Conservation (phyloP, 2,888 invertebrate genomes). For the Rutpela maculata region DNA sequence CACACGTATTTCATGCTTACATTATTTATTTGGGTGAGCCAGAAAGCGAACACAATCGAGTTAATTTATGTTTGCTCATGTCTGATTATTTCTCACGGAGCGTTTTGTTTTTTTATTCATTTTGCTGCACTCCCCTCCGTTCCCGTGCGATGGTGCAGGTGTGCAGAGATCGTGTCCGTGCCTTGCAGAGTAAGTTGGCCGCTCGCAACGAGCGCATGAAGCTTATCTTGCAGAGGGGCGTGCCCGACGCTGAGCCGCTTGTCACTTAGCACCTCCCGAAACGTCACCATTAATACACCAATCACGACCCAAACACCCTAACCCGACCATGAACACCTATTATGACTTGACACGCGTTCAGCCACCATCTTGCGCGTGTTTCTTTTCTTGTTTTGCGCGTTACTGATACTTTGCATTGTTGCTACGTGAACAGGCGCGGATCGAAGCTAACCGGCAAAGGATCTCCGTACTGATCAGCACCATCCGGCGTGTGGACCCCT, state of each 20-base stretch:
- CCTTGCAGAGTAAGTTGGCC: conserved; percentile 90
- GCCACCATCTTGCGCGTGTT: conserved; percentile 71
- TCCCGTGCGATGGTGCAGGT: conserved; percentile 77
- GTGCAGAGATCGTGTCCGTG: conserved; percentile 89
- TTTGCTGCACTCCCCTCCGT: conserved; percentile 71
- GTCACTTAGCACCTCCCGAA: conserved; percentile 76
- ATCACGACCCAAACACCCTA: conserved; percentile 54
- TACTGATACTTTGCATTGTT: conserved; percentile 68
- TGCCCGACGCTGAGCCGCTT: conserved; percentile 87
- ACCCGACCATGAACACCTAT: conserved; percentile 49
- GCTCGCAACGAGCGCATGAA: conserved; percentile 93
- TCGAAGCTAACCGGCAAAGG: conserved; percentile 82
- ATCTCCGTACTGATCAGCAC: conserved; percentile 83
- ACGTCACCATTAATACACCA: conserved; percentile 59
- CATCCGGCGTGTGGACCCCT: conserved; percentile 86
- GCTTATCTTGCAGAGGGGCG: conserved; percentile 89
- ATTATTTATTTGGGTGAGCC: conserved; percentile 64
- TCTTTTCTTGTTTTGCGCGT: conserved; percentile 56
- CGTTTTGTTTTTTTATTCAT: conserved; percentile 73
- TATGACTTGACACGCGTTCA: conserved; percentile 68
- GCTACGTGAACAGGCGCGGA: conserved; percentile 69
- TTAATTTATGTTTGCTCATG: conserved; percentile 64
- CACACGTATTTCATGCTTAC: conserved; percentile 57
- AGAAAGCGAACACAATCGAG: conserved; percentile 69
- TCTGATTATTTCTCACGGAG: conserved; percentile 67